A percentile compares a stretch with the other conserved stretches of the same genome.
These are phyloP conservation scores for Ailuropoda melanoleuca DNA, from an alignment of 2,113 vertebrate genomes.

Conservation along the genomic window DNA sequence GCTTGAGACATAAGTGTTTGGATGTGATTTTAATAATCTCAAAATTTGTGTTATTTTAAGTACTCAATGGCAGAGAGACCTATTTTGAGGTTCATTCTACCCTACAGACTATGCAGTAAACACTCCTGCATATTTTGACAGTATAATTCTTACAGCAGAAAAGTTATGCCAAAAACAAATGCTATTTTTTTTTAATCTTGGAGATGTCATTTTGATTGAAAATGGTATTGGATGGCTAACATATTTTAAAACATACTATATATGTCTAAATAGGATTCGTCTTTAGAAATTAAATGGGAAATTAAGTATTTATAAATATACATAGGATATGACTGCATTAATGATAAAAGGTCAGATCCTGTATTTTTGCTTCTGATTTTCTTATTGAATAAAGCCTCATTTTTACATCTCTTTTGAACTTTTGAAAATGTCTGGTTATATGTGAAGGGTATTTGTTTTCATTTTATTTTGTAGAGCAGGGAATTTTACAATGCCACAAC, in stretches of 20 bases:
- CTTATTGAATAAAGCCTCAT: constrained; percentile 23
- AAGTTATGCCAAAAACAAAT: background rate
- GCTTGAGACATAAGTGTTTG: background rate
- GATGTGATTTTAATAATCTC: background rate
- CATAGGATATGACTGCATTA: background rate
- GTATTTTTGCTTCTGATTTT: background rate
- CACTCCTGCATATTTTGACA: background rate
- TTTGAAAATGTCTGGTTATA: constrained; percentile 2
- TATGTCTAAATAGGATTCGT: background rate
- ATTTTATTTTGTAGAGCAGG: background rate
- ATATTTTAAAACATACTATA: background rate
- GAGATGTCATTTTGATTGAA: background rate
- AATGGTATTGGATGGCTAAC: background rate
- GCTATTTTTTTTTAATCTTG: background rate
- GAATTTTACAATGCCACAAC: constrained; percentile 12
- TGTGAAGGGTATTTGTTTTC: background rate
- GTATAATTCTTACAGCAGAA: background rate
- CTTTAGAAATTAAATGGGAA: background rate
- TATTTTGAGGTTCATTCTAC: background rate
- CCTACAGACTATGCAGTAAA: background rate
- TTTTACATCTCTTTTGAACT: constrained; percentile 29
- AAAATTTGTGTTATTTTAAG: constrained; percentile 11
- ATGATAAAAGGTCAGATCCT: background rate
- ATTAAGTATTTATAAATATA: background rate
- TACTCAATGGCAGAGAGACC: background rate